A percentile compares a stretch with the other conserved stretches of the same genome.
phyloP scores from a whole-genome alignment of 2,888 invertebrate genomes.

The Andrena bucephala region DNA sequence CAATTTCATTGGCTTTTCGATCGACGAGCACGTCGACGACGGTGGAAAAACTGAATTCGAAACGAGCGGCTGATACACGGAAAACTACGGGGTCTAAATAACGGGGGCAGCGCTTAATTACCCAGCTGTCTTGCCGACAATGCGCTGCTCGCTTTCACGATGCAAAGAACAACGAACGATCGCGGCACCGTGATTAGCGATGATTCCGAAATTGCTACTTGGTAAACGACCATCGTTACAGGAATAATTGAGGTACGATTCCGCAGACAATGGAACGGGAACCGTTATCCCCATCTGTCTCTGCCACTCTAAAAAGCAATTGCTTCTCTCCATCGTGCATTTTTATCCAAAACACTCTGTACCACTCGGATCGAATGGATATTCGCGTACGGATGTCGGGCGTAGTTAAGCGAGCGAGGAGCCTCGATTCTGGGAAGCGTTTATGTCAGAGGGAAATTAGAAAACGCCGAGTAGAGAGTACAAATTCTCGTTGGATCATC shows the following conservation, averaged over 20 bases:
- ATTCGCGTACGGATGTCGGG: neutral
- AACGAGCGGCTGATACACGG: neutral
- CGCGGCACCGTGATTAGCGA: constrained; percentile 18
- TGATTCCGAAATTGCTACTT: constrained; percentile 37
- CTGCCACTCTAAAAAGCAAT: neutral
- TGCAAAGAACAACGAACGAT: constrained; percentile 22
- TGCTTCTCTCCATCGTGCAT: neutral
- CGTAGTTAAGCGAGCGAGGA: neutral
- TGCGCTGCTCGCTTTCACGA: constrained; percentile 24
- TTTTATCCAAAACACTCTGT: neutral
- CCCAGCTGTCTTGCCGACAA: neutral
- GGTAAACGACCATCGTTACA: constrained; percentile 37
- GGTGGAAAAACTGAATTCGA: neutral
- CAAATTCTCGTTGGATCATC: no score
- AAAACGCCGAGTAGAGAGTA: no score
- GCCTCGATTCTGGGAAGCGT: neutral
- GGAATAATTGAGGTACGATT: constrained; percentile 40
- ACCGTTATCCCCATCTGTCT: constrained; percentile 15
- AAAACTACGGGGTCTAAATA: neutral
- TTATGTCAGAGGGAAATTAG: neutral
- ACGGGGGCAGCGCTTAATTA: constrained; percentile 34
- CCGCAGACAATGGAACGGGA: constrained; percentile 20
- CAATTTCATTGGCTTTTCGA: neutral
- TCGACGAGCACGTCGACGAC: neutral
- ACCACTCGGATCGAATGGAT: neutral